These are phyloP conservation scores for Gymnoscopelus microlampas DNA, from an alignment of 2,797 vertebrate species.

Conservation along the genomic window DNA sequence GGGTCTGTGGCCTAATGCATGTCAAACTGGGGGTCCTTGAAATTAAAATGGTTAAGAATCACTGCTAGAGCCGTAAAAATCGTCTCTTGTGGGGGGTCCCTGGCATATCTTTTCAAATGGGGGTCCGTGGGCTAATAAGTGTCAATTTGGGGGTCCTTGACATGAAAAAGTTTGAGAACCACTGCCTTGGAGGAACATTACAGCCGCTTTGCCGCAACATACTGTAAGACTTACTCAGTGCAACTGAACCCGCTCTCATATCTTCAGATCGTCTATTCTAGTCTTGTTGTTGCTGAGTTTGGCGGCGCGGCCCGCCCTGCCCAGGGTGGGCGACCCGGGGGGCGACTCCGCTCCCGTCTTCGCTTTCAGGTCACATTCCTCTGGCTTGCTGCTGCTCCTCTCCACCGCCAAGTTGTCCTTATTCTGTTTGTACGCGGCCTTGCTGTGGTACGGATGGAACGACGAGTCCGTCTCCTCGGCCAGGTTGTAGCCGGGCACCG, in stretches of 20 bases:
- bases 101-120: too few species aligned
- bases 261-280: slow-evolving; percentile 84
- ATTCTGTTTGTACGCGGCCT: slow-evolving; percentile 80
- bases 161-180: too few species aligned
- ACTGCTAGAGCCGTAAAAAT: too few species aligned
- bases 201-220: slow-evolving; percentile 39
- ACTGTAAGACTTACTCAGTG: slow-evolving; percentile 66
- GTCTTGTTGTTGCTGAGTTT: slow-evolving; percentile 82
- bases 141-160: too few species aligned
- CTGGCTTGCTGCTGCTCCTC: slow-evolving; percentile 73
- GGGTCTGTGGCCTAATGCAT: too few species aligned
- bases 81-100: too few species aligned
- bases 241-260: slow-evolving; percentile 75
- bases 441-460: slow-evolving; percentile 76
- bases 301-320: slow-evolving; percentile 63
- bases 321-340: slow-evolving; percentile 71
- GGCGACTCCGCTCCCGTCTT: slow-evolving; percentile 73
- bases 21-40: too few species aligned
- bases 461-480: slow-evolving; percentile 69
- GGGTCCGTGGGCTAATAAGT: too few species aligned
- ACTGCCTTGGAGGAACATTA: slow-evolving; percentile 47
- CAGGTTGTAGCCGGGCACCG: slow-evolving; percentile 70
- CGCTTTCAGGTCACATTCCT: slow-evolving; percentile 76
- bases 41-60: too few species aligned
- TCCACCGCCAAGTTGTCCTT: slow-evolving; percentile 84